phyloP scores from a whole-genome alignment of 2,888 invertebrate genomes.

The Zelleria hepariella region DNA sequence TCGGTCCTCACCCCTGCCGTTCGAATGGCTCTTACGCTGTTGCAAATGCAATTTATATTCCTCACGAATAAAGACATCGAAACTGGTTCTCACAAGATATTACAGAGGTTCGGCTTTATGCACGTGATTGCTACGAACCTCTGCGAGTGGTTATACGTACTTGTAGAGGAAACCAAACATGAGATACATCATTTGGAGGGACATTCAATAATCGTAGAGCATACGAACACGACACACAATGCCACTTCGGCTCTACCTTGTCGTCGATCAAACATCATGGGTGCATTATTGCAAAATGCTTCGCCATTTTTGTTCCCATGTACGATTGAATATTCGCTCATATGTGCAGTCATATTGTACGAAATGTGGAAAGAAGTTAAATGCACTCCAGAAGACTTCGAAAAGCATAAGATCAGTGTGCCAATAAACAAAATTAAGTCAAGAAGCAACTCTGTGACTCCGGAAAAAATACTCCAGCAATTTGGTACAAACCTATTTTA shows the following conservation, averaged over 20 bases:
- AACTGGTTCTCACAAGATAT: slow-evolving; percentile 76
- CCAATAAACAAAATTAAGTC: slow-evolving; percentile 41
- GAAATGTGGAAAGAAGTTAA: slow-evolving; percentile 92
- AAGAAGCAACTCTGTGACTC: slow-evolving; percentile 61
- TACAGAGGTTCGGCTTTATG: slow-evolving; percentile 92
- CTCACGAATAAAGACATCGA: slow-evolving; percentile 82
- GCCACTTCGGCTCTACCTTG: slow-evolving; percentile 46
- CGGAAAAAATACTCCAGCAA: slow-evolving; percentile 65
- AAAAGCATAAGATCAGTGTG: slow-evolving; percentile 29
- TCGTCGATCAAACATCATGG: slow-evolving; percentile 78
- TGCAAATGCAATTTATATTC: slow-evolving; percentile 95
- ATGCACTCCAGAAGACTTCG: slow-evolving; percentile 62
- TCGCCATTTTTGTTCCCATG: slow-evolving; percentile 91
- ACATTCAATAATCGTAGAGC: slow-evolving; percentile 37
- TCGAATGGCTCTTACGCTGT: slow-evolving; percentile 86
- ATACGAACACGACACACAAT: slow-evolving; percentile 22
- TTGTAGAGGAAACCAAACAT: slow-evolving; percentile 90
- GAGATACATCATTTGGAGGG: slow-evolving; percentile 81
- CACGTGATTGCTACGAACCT: slow-evolving; percentile 94
- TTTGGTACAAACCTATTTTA: slow-evolving; percentile 34
- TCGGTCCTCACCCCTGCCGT: slow-evolving; percentile 86
- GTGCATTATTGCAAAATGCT: slow-evolving; percentile 77
- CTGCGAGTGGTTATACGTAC: slow-evolving; percentile 92
- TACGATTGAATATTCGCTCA: slow-evolving; percentile 90
- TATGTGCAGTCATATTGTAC: slow-evolving; percentile 89